Conservation (phyloP, 2,113 vertebrate genomes). For the Megatriorchis doriae region DNA sequence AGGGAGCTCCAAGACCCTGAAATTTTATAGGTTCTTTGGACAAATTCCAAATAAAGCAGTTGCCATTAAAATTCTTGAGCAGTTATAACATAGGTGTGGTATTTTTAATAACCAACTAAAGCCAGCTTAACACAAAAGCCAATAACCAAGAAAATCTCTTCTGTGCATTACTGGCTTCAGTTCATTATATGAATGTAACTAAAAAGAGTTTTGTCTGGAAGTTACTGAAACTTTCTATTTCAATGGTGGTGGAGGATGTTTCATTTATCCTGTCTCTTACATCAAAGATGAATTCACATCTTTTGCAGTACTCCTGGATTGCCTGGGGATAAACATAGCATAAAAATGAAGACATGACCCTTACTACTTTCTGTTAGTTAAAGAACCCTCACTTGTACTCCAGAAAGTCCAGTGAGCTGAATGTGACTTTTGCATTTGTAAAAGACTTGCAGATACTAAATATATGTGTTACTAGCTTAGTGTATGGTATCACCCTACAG, state of each 20-base stretch:
- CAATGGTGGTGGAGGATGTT: background rate
- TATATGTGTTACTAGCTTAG: background rate
- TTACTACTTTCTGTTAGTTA: background rate
- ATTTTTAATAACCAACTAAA: background rate
- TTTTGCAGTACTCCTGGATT: background rate
- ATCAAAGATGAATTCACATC: background rate
- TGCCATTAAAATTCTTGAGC: background rate
- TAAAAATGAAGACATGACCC: background rate
- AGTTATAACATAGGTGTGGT: background rate
- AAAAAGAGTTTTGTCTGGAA: background rate
- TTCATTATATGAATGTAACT: background rate
- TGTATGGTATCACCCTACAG: background rate
- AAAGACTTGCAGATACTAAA: background rate
- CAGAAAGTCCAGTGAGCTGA: background rate
- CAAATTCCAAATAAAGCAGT: background rate
- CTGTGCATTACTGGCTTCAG: background rate
- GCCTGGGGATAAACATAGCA: background rate
- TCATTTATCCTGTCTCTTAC: background rate
- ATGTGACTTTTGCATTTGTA: background rate
- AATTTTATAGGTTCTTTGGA: background rate
- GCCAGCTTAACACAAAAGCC: background rate
- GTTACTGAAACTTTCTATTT: background rate
- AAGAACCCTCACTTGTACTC: background rate
- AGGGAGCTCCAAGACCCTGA: background rate
- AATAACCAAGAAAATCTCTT: background rate